Base-by-base conservation (phyloP, 2,888 invertebrate species). In the Drosophila incognita region DNA sequence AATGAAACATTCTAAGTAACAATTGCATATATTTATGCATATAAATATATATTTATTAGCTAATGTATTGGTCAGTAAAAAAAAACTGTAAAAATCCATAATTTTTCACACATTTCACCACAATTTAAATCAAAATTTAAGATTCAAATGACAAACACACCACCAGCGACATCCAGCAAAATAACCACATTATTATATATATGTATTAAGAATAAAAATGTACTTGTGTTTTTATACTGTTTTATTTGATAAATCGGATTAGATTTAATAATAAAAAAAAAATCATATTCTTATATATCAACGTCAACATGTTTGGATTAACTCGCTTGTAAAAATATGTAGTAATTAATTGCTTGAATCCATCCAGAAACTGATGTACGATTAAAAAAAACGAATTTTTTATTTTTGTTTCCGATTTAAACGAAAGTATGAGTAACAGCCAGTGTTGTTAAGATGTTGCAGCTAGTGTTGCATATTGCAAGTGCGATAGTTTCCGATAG, bases 31-130 rank as follows among this genome's bases (percentile, higher is more conserved):
- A 59, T 29, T 35, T 27, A 13, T 13, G 21, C 57, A 59, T 70
- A 59, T 59, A 49, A 54, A 61, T 73, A 76, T 63, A 66, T 81
- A 79, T 79, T 78, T 81, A 81, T 81, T 74, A 74, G 81, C 64
- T 67, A 76, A 69, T 80, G 53, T 65, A 76, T 80, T 72, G 65
- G 73, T 57, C 46, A 61, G 59, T 57, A 62, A 58, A 64, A 31
- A 31, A 69, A 56, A 52, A 46, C 15, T 42, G 33, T 33, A 7
- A 70, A 61, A 66, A 42, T 48, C 21, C 58, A 52, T 65, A 27
- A 64, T 61, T 73, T 68, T 64, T 36, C 57, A 56, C 57, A 65
- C 35, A 49, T 57, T 65, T 51, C 53, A 64, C 21, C 54, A 38
- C 52, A 69, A 46, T 36, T 64, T 29, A 33, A 53, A 62, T 38